Conservation (phyloP, 2,113 vertebrate species). For the Anhinga anhinga region DNA sequence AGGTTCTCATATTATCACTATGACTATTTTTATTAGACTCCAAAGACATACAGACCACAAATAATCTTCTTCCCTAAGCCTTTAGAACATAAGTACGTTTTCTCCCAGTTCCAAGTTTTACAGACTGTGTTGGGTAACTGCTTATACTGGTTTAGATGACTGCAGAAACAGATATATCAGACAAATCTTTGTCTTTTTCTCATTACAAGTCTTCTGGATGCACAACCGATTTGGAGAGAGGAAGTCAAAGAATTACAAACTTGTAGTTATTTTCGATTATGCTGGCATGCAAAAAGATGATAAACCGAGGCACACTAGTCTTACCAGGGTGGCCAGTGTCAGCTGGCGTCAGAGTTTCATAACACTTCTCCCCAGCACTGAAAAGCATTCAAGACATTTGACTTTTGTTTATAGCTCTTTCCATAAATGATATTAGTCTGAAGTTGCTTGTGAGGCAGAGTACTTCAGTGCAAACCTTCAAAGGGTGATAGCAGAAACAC, state of each 20-base stretch:
- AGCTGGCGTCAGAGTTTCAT: constrained; percentile 51
- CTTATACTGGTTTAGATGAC: background rate
- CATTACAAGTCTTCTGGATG: background rate
- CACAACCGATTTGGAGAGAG: background rate
- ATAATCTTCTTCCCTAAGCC: background rate
- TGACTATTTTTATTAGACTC: background rate
- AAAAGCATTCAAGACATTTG: constrained; percentile 38
- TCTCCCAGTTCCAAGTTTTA: background rate
- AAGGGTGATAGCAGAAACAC: constrained; percentile 34
- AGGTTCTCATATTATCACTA: background rate
- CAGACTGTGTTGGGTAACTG: background rate
- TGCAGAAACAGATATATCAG: background rate
- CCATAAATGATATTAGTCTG: constrained; percentile 64
- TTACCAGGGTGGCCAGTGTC: constrained; percentile 37
- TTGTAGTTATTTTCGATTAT: background rate
- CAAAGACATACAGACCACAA: background rate
- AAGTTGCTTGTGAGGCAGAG: constrained; percentile 50
- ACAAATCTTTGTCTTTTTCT: background rate
- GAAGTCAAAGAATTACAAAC: background rate
- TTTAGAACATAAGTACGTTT: background rate
- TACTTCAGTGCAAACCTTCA: constrained; percentile 66
- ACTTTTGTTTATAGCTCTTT: constrained; percentile 68
- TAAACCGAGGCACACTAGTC: constrained; percentile 6
- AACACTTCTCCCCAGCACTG: constrained; percentile 37
- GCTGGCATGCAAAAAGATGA: background rate